Base-by-base conservation (phyloP, 1,140 invertebrate genomes). In the Musca vetustissima region DNA sequence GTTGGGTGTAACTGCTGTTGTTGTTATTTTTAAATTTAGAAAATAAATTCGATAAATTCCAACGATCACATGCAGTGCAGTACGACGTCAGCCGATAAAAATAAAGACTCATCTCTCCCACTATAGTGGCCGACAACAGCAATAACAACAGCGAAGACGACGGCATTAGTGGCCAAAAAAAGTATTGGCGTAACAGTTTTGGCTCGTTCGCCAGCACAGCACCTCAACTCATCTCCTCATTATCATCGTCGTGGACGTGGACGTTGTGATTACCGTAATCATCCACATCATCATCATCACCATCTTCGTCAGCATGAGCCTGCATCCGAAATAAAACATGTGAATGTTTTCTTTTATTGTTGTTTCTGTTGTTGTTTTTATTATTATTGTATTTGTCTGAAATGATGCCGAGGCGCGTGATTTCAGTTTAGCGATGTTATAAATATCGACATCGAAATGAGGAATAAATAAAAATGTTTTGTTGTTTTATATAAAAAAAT, bases 21-120 rank as follows among this genome's bases (percentile, higher is more conserved):
- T 8, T 28, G 36, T 43, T 43, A 8, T 4, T 43, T 43, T 43
- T 43, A 43, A 43, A 8, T 43, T 43, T 43, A 57, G n/a, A n/a
- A 28, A 57, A 57, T 28, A 17, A 32, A n/a, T 19, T 36, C 57
- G 28, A 61, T 61, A 61, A 61, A 61, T 61, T 61, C 57, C 57
- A 61, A 61, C 28, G 57, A 61, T 61, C 57, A 61, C 57, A 61
- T 61, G 57, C 57, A 61, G 57, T 36, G 57, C n/a, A n/a, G n/a
- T 61, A 43, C 28, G 57, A 61, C 57, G 57, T 61, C 57, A 61
- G 57, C 57, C 28, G n/a, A 36, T 61, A 36, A 43, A 61, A 61
- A 61, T 61, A 61, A n/a, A 36, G 32, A 55, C 32, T 43, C 11
- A 8, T 43, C 36, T 43, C 36, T 43, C 36, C 36, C 36, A 43